These are phyloP conservation scores for Gadus chalcogrammus DNA, from an alignment of 2,113 vertebrate species.

Conservation along the genomic window DNA sequence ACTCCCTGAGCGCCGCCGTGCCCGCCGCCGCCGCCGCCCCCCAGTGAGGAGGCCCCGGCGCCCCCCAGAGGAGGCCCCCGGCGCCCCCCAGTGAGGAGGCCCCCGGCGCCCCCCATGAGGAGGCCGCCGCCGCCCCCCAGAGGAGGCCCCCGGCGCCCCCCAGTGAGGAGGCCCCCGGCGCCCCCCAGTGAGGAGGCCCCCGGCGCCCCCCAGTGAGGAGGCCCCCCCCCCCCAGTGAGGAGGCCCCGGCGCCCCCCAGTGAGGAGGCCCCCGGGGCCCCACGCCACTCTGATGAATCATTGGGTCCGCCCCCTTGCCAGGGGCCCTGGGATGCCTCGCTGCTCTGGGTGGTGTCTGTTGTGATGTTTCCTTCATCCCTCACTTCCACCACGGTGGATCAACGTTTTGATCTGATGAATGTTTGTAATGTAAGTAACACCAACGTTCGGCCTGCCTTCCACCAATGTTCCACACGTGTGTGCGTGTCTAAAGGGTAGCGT, in stretches of 20 bases:
- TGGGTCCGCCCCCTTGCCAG: no score
- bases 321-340: no score
- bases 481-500: neutral
- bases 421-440: conserved; percentile 72
- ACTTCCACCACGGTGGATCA: conserved; percentile 47
- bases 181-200: no score
- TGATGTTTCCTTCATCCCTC: neutral
- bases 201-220: conserved; percentile 82
- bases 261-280: no score
- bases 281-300: no score
- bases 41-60: no score
- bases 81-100: conserved; percentile 28
- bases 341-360: no score
- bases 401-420: conserved; percentile 59
- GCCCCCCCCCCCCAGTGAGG: conserved; percentile 87
- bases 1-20: conserved; percentile 83
- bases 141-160: conserved; percentile 68
- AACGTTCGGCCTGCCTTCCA: conserved; percentile 37
- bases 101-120: no score
- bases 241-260: no score
- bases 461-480: conserved; percentile 21
- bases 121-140: no score
- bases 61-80: neutral
- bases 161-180: conserved; percentile 19
- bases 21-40: conserved; percentile 83